phyloP scores from a whole-genome alignment of 53 echinoderm and acorn worm genomes.

The Temnopleurus reevesii region DNA sequence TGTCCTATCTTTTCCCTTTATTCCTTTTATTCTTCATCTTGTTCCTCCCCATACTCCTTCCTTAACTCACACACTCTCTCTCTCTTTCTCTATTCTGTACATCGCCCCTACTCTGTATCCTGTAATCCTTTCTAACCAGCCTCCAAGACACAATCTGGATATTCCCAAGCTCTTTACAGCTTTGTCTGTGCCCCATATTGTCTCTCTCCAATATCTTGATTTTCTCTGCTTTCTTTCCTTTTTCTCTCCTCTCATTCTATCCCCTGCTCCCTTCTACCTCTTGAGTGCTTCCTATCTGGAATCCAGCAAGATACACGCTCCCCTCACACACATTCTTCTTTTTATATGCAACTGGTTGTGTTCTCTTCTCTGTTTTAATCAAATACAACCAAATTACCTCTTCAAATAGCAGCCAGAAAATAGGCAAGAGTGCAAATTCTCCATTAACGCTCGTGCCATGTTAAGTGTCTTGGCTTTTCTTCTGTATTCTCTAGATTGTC shows the following conservation, averaged over 20 bases:
- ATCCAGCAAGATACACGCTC: constrained; percentile 19
- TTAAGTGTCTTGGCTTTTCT: constrained; percentile 47
- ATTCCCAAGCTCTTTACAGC: no score
- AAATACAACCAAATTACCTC: constrained; percentile 60
- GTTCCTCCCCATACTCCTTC: not conserved
- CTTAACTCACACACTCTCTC: not conserved
- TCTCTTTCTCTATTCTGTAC: not conserved
- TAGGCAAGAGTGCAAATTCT: constrained; percentile 58
- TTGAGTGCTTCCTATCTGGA: not conserved
- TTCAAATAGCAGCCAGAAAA: constrained; percentile 52
- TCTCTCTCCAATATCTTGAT: not conserved
- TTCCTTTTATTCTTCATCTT: not conserved
- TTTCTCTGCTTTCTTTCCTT: no score
- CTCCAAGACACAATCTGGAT: no score
- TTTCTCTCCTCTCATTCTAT: not conserved
- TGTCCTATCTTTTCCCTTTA: no score
- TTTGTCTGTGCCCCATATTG: not conserved
- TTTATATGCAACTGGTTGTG: constrained; percentile 46
- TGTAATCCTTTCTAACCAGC: no score
- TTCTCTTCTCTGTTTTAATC: constrained; percentile 57
- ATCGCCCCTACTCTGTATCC: not conserved
- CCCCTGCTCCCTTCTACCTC: not conserved
- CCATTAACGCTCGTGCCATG: constrained; percentile 50
- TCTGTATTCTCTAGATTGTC: constrained; percentile 39
- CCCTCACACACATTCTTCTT: not conserved